Conservation (phyloP, 2,113 vertebrate species). For the Anhinga rufa region DNA sequence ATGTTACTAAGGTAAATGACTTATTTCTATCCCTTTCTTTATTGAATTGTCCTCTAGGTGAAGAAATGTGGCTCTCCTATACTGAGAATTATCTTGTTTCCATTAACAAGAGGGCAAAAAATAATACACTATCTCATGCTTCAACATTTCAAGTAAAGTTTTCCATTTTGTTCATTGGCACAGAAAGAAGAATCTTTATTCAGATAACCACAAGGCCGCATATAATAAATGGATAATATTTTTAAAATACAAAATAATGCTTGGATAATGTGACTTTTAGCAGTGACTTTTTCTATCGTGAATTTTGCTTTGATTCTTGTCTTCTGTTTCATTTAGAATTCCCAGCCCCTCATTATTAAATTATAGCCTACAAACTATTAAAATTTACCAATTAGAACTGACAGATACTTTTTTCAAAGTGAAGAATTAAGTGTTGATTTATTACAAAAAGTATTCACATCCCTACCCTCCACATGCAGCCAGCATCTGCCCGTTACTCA, state of each 20-base stretch:
- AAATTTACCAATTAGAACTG: slow-evolving; percentile 37
- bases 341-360: slow-evolving; percentile 39
- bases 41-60: background rate
- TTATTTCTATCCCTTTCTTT: slow-evolving; percentile 21
- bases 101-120: background rate
- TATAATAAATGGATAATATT: background rate
- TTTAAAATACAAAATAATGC: background rate
- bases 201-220: background rate
- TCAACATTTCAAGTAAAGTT: background rate
- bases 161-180: background rate
- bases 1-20: slow-evolving; percentile 4
- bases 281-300: background rate
- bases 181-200: background rate
- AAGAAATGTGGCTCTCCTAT: background rate
- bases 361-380: slow-evolving; percentile 43
- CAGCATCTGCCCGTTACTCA: background rate
- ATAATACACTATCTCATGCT: background rate
- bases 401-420: slow-evolving; percentile 25
- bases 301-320: slow-evolving; percentile 41
- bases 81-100: background rate
- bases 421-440: background rate
- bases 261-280: background rate
- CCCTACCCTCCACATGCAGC: background rate
- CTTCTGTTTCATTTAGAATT: slow-evolving; percentile 48
- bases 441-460: background rate